phyloP scores from a whole-genome alignment of 30 jellyfish, hydroid and myxozoan genomes.

The Sanderia malayensis region DNA sequence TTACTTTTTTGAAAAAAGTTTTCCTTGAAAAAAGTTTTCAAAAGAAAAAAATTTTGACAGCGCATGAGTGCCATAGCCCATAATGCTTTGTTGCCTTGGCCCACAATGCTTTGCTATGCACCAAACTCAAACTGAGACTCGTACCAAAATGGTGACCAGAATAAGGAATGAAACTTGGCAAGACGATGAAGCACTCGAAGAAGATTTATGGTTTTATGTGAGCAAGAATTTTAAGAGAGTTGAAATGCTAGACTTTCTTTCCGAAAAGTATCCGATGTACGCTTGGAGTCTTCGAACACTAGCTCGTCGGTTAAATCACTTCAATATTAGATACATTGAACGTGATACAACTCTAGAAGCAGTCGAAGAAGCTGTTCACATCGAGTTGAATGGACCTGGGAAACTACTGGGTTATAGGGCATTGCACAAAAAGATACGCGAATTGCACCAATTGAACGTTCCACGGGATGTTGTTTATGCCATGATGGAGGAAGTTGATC shows the following conservation, averaged over 20 bases:
- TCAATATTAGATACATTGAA: constrained; percentile 12
- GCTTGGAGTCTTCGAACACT: constrained; percentile 45
- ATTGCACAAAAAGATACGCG: constrained; percentile 10
- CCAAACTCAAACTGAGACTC: no score
- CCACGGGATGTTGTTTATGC: constrained; percentile 14
- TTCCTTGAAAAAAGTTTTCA: no score
- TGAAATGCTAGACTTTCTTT: constrained; percentile 39
- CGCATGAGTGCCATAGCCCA: no score
- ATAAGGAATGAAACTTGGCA: no score
- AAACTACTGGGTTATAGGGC: constrained; percentile 18
- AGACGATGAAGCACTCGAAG: constrained; percentile 4
- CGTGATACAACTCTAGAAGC: background rate
- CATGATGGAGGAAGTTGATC: constrained; percentile 5
- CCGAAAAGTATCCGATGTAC: constrained; percentile 7
- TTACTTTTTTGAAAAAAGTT: no score
- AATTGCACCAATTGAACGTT: constrained; percentile 8
- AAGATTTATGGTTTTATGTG: constrained; percentile 9
- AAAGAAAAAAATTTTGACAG: no score
- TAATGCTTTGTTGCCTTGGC: no score
- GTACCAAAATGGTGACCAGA: no score
- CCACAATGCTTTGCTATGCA: no score
- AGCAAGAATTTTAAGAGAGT: constrained; percentile 3
- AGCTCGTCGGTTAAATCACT: constrained; percentile 12
- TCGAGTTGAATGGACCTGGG: constrained; percentile 11
- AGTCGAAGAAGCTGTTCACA: constrained; percentile 16